These are phyloP conservation scores for Acleris sparsana DNA, from an alignment of 2,888 invertebrate species.

Conservation along the genomic window DNA sequence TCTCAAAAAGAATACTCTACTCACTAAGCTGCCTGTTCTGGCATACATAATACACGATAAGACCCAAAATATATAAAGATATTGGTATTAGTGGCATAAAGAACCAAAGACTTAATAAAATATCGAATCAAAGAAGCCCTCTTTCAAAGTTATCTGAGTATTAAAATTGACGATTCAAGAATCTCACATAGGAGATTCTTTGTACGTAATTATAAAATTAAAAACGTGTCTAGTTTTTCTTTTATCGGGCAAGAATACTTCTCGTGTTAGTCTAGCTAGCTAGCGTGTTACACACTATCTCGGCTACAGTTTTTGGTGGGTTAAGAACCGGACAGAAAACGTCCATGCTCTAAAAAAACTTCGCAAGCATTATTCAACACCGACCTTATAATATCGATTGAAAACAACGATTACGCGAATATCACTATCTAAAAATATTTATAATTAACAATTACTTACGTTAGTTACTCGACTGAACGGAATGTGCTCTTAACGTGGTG, in stretches of 20 bases:
- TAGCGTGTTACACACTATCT: slow-evolving; percentile 31
- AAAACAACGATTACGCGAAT: slow-evolving; percentile 53
- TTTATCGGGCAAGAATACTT: slow-evolving; percentile 15
- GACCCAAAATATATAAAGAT: background rate
- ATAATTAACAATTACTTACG: slow-evolving; percentile 59
- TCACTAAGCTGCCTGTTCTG: slow-evolving; percentile 21
- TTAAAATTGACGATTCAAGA: background rate
- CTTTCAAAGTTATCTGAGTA: background rate
- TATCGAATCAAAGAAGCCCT: too few species aligned
- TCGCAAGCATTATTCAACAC: slow-evolving; percentile 30
- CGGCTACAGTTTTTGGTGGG: slow-evolving; percentile 6
- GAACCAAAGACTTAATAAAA: background rate
- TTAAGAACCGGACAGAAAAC: slow-evolving; percentile 23
- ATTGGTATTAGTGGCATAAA: background rate
- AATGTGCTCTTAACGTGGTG: slow-evolving; percentile 75
- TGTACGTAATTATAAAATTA: too few species aligned
- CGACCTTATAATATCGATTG: slow-evolving; percentile 32
- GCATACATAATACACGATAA: too few species aligned
- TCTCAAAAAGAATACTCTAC: slow-evolving; percentile 26
- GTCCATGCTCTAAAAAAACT: slow-evolving; percentile 19
- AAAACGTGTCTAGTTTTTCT: background rate
- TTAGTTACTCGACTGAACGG: slow-evolving; percentile 72
- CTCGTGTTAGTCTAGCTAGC: slow-evolving; percentile 17
- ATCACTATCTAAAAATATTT: slow-evolving; percentile 57
- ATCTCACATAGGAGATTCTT: background rate